Evolutionary conservation across 37 sponge, comb jelly and placozoan genomes (phyloP).

Genomic region (Cliona cf. orientalis): DNA sequence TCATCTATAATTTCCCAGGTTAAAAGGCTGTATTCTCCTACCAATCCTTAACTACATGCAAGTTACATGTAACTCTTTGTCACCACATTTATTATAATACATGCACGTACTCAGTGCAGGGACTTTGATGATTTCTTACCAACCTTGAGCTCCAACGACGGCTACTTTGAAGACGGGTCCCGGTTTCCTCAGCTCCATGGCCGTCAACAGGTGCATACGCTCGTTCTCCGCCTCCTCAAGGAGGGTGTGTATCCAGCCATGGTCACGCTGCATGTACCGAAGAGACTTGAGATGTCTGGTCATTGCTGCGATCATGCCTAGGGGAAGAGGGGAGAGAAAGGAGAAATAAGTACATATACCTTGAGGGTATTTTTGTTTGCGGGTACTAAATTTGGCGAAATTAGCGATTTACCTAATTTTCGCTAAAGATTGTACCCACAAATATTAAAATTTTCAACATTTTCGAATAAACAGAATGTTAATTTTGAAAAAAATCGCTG

Average conservation of each 20-base stretch:
- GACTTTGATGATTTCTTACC: neutral
- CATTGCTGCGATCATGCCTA: slow-evolving; percentile 93
- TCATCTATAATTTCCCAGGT: neutral
- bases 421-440: neutral
- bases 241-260: slow-evolving; percentile 95
- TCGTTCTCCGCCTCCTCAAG: slow-evolving; percentile 97
- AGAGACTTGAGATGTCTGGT: slow-evolving; percentile 84
- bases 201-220: slow-evolving; percentile 92
- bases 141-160: slow-evolving; percentile 77
- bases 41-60: too few relatives aligned
- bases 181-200: slow-evolving; percentile 73
- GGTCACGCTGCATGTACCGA: slow-evolving; percentile 75
- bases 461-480: too few relatives aligned
- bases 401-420: too few relatives aligned
- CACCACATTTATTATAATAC: too few relatives aligned
- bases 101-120: neutral
- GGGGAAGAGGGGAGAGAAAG: neutral
- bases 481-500: too few relatives aligned
- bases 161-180: slow-evolving; percentile 61
- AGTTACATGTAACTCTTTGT: too few relatives aligned
- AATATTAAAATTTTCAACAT: neutral
- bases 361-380: neutral
- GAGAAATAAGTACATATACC: too few relatives aligned
- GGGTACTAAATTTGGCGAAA: too few relatives aligned
- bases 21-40: too few relatives aligned